These are phyloP conservation scores for Cerastis leucographa DNA, from an alignment of 2,888 invertebrate species.

Conservation along the genomic window DNA sequence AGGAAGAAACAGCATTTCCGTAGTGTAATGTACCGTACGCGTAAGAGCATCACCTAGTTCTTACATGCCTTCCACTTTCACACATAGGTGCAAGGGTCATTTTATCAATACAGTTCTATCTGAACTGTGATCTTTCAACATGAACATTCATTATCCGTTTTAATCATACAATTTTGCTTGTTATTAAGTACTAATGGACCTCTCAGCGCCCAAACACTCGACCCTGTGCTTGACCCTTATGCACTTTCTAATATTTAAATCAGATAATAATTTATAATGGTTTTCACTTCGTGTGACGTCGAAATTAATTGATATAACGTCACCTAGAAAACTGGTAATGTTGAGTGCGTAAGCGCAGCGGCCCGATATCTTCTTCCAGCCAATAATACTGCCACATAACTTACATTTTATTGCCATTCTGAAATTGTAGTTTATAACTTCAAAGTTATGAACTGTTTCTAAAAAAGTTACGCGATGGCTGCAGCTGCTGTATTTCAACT, in stretches of 20 bases:
- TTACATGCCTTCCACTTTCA: slow-evolving; percentile 56
- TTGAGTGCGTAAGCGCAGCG: slow-evolving; percentile 25
- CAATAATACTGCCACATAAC: slow-evolving; percentile 35
- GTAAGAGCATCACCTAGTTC: slow-evolving; percentile 45
- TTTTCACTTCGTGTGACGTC: slow-evolving; percentile 48
- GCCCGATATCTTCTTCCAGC: slow-evolving; percentile 13
- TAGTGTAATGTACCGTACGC: slow-evolving; percentile 26
- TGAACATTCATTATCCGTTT: slow-evolving; percentile 7
- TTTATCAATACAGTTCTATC: slow-evolving; percentile 9
- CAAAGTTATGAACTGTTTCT: slow-evolving; percentile 4
- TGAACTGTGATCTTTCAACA: background rate
- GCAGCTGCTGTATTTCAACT: slow-evolving; percentile 17
- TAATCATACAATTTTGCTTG: slow-evolving; percentile 3
- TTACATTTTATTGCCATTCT: slow-evolving; percentile 31
- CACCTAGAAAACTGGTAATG: slow-evolving; percentile 28
- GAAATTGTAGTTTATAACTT: slow-evolving; percentile 19
- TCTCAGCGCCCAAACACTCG: background rate
- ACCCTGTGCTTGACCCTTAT: slow-evolving; percentile 36
- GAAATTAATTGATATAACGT: slow-evolving; percentile 44
- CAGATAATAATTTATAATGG: slow-evolving; percentile 33
- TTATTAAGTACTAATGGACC: slow-evolving; percentile 7
- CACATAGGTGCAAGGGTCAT: slow-evolving; percentile 1
- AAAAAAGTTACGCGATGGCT: slow-evolving; percentile 8
- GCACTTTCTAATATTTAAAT: slow-evolving; percentile 62
- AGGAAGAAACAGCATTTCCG: slow-evolving; percentile 58